Base-by-base conservation (phyloP, 1,140 invertebrate species). In the Samia ricini region DNA sequence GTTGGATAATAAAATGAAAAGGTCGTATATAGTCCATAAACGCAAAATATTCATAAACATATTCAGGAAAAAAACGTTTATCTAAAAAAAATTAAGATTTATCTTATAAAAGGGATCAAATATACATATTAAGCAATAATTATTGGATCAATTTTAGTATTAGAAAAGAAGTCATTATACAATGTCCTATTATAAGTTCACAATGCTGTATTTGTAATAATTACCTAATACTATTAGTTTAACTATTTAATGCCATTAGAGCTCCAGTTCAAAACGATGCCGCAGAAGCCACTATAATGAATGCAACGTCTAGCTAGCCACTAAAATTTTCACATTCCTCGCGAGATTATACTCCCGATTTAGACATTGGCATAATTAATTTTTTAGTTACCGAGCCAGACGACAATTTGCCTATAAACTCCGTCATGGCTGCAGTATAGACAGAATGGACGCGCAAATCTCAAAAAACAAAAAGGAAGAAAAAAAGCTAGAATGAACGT, bases 291-390 rank as follows among this genome's bases (percentile, higher is more conserved):
- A 29, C 4, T 29, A 5, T 29, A 29, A 29, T 29, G 1, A 2
- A 29, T 2, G 26, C 6, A 29, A 29, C 6, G 26, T 29, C 10
- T 29, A 54, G 52, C 52, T 56, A 56, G 56, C 42, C 61, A 56
- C 61, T 60, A 69, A 19, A 50, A 50, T 19, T 19, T 64, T 60
- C 26, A 63, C 56, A 54, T 58, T 33, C 60, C 64, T 19, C 59
- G 23, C 48, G 48, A 50, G 20, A 21, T 21, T 52, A 21, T 10
- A 29, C 4, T 52, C 20, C 50, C 50, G 62, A 61, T 64, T 72
- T 61, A 55, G 64, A 61, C 60, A 56, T 51, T 42, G 65, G 69
- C 66, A 72, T 75, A 75, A 77, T 79, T 76, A 77, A 82, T 79
- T 74, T 77, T 79, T 79, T 61, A 71, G 58, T 48, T 10, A 29